Percentiles rank a stretch among this genome's conserved stretches.
Conservation (phyloP, 2,797 vertebrate genomes). For the Galagoides demidoff region DNA sequence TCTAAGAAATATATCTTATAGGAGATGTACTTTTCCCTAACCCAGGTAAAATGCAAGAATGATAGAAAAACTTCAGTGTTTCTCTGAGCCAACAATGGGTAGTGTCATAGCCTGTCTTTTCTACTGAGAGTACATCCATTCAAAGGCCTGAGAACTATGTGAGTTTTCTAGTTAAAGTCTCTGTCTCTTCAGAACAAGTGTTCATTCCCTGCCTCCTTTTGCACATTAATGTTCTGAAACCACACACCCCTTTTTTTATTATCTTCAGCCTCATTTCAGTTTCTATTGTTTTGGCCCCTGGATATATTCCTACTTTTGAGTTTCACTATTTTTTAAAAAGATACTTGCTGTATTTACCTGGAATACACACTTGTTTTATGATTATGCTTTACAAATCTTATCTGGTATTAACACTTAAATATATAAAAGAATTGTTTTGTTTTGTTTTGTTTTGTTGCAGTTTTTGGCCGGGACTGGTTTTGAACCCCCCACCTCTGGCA, state of each 20-base stretch:
- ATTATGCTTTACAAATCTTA: neutral
- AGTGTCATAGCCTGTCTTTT: neutral
- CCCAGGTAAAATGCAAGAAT: neutral
- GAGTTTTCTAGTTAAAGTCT: neutral
- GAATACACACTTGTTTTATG: neutral
- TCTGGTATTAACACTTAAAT: conserved; percentile 4
- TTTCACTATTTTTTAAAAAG: conserved; percentile 36
- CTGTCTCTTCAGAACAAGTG: neutral
- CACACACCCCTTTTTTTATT: neutral
- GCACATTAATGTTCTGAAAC: neutral
- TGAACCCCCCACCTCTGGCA: too few species aligned
- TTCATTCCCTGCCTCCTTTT: neutral
- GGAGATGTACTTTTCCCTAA: neutral
- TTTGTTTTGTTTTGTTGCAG: too few species aligned
- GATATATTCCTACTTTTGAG: neutral
- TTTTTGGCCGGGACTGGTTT: too few species aligned
- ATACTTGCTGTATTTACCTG: neutral
- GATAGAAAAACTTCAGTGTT: neutral
- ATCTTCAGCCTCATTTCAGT: neutral
- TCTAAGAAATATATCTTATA: neutral
- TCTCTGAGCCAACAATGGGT: neutral
- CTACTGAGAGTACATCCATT: neutral
- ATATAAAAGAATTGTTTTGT: neutral
- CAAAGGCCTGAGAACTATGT: neutral
- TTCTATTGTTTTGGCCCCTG: neutral